Evolutionary conservation across 2,797 vertebrate genomes (phyloP), one percentile per base, ranked within the genome.

Genomic region (Sebastes itinus): DNA sequence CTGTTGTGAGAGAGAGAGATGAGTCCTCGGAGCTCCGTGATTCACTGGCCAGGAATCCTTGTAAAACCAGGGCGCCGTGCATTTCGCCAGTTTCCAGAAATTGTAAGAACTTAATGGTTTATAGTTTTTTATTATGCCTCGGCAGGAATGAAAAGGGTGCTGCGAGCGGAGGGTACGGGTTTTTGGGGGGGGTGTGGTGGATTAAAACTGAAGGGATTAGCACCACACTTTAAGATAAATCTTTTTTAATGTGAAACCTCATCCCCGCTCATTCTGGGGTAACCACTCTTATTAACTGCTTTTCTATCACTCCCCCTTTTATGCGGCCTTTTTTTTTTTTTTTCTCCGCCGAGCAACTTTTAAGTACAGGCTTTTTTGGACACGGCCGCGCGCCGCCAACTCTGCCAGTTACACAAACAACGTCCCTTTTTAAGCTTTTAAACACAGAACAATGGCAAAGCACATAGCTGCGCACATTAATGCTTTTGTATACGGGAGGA

Each of bases 211-310:
- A 82, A 83, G 87, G 94, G 94, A 96, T 95, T 95, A 96, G 91
- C 92, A 93, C 90, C 93, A 93, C 94, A 94, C 91, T 95, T 94
- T 95, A 94, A 96, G 94, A 95, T 95, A 94, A 95, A 95, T 95
- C 92, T 93, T 92, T 94, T 95, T 95, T 94, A 93, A 95, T 93
- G 93, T 95, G 95, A 95, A 95, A 96, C 91, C 91, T 94, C 92
- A 95, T 95, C 94, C 93, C 87, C 30, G 90, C 91, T 95, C 94
- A 93, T 95, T 95, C 93, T 85, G 90, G 92, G 92, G 92, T 89
- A 94, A 93, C 89, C 85, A 83, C 87, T 93, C 89, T 92, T 94
- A 93, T 92, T 95, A 95, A 92, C 90, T 89, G 88, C 92, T 91
- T 92, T 91, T 92, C 90, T 92, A 92, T 94, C 89, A 63, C 87